Base-by-base conservation (phyloP, 2,113 vertebrate genomes). In the Ondatra zibethicus region DNA sequence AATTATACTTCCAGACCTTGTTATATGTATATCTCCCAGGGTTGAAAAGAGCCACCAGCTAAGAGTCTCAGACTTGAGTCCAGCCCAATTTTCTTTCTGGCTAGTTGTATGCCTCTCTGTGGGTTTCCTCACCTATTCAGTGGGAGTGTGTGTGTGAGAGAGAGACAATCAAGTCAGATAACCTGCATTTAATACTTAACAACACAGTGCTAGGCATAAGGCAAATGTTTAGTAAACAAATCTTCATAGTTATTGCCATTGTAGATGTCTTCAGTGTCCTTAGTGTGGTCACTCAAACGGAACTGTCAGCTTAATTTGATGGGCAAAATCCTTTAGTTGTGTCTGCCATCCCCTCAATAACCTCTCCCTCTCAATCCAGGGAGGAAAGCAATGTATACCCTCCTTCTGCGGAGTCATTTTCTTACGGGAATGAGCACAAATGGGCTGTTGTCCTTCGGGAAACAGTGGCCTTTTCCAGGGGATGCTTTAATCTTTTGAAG, bases 401-500 rank as follows among this genome's bases (percentile, higher is more conserved):
- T 97, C 73, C 91, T 97, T n/a, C 77, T 88, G 88, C 95, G 89
- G 92, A 96, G 91, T 81, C 47, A 88, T 45, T 98, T 98, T 98
- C 97, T 97, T 92, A 88, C 68, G 91, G 91, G 72, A 81, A 91
- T 52, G 92, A 97, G 92, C 93, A 58, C 94, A 98, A 98, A 98
- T 96, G 96, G 97, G 97, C 81, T 98, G 82, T 94, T 82, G 91
- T 98, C 98, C 98, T 98, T 93, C 2, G 97, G 97, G 98, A 98
- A 0, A 6, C 89, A 82, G 97, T 98, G 98, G 98, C 98, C 97
- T 99, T 99, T 99, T 98, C 95, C 97, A 97, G 97, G 96, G 97
- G 98, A 98, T 78, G 91, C 96, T 98, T 98, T 98, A 99, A 99
- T 99, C 98, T 99, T 98, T 98, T 63, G 97, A 96, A 98, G 98